phyloP scores from a whole-genome alignment of 2,888 invertebrate species.

The Chouioia cunea region DNA sequence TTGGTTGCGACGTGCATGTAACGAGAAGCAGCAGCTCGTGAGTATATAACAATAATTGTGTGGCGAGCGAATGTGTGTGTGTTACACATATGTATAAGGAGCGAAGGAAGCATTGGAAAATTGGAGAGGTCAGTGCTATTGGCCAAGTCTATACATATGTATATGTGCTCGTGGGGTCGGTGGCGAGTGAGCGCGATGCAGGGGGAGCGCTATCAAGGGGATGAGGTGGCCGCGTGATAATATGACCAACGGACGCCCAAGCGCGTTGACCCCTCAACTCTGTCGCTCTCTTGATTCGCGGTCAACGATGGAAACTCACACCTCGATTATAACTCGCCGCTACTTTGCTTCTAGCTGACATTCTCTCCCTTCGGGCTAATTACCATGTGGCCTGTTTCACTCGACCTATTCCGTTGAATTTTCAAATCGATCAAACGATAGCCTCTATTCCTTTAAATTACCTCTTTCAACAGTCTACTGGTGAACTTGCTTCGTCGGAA shows the following conservation, averaged over 20 bases:
- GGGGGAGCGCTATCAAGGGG: conserved; percentile 6
- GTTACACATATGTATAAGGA: not conserved
- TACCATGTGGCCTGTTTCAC: no score
- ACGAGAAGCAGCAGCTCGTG: conserved; percentile 9
- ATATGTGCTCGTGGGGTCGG: conserved; percentile 19
- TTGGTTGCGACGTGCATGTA: not conserved
- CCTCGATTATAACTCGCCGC: no score
- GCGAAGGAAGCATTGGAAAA: conserved; percentile 52
- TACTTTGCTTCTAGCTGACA: no score
- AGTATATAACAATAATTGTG: conserved; percentile 14
- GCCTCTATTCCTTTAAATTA: no score
- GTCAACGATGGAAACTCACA: no score
- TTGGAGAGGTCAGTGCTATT: conserved; percentile 58
- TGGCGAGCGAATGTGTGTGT: not conserved
- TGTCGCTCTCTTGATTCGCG: no score
- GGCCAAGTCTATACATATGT: no score
- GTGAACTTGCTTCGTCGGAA: no score
- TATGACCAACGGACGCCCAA: not conserved
- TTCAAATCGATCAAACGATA: no score
- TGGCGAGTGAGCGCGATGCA: conserved; percentile 24
- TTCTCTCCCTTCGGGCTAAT: not conserved
- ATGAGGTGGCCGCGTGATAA: not conserved
- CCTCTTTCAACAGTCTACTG: no score
- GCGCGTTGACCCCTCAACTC: no score
- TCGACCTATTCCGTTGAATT: no score